phyloP scores from a whole-genome alignment of 1,140 invertebrate species.

The Subanguina moxae region DNA sequence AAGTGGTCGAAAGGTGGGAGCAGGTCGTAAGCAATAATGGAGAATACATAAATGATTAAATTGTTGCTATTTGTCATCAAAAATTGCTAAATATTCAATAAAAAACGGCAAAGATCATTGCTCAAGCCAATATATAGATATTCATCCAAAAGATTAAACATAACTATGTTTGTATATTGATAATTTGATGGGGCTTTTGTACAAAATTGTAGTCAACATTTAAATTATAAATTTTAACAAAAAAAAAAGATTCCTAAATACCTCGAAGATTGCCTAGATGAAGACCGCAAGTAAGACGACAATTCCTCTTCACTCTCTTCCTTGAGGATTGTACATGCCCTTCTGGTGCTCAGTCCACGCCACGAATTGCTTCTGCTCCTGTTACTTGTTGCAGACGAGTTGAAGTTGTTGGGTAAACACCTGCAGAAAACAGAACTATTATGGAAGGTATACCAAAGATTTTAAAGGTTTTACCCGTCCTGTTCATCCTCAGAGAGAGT shows the following conservation, averaged over 20 bases:
- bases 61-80: no score
- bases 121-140: no score
- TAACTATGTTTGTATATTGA: no score
- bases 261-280: slow-evolving; percentile 58
- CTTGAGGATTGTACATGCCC: slow-evolving; percentile 57
- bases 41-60: no score
- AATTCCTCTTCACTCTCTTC: slow-evolving; percentile 58
- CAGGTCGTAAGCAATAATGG: no score
- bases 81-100: no score
- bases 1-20: no score
- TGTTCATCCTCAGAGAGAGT: neutral
- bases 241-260: slow-evolving; percentile 21
- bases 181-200: neutral
- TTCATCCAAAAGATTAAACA: slow-evolving; percentile 4
- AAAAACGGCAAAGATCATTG: no score
- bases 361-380: slow-evolving; percentile 50
- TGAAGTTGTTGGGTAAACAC: slow-evolving; percentile 7
- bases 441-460: neutral
- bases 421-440: neutral
- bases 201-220: no score
- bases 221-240: no score
- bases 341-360: slow-evolving; percentile 28
- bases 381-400: neutral
- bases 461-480: slow-evolving; percentile 6
- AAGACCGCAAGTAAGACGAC: slow-evolving; percentile 50